Evolutionary conservation across 2,797 vertebrate genomes (phyloP).

Genomic region (Scyliorhinus canicula): DNA sequence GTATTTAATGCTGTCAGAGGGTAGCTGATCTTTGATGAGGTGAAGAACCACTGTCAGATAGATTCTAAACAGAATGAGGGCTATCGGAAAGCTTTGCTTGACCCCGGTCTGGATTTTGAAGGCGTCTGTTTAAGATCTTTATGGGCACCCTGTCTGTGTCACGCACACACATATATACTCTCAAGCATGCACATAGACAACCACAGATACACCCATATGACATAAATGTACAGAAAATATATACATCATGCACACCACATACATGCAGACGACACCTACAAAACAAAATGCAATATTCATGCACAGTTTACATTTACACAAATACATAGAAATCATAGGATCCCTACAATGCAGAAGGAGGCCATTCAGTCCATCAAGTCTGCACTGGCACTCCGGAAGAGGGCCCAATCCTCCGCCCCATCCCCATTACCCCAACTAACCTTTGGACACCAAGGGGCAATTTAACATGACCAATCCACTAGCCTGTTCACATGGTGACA

Average conservation of each 20-base stretch:
- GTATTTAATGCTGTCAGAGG: not conserved
- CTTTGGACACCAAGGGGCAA: no score
- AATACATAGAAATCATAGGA: no score
- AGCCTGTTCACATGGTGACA: no score
- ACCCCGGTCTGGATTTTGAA: not conserved
- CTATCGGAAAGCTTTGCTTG: no score
- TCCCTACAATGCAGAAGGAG: no score
- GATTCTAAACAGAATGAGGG: no score
- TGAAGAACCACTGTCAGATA: not conserved
- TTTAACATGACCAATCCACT: no score
- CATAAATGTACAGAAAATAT: not conserved
- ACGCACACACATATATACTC: not conserved
- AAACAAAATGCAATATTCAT: not conserved
- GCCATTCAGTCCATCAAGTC: no score
- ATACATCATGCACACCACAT: not conserved
- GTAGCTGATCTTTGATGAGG: not conserved
- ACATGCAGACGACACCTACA: not conserved
- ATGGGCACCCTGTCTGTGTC: not conserved
- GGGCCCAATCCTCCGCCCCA: no score
- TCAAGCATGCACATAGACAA: not conserved
- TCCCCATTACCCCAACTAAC: no score
- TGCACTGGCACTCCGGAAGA: no score
- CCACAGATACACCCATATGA: not conserved
- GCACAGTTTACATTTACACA: not conserved
- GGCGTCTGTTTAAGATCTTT: not conserved